These are phyloP conservation scores for Agrypnus murinus DNA, from an alignment of 2,888 invertebrate genomes.

Conservation along the genomic window DNA sequence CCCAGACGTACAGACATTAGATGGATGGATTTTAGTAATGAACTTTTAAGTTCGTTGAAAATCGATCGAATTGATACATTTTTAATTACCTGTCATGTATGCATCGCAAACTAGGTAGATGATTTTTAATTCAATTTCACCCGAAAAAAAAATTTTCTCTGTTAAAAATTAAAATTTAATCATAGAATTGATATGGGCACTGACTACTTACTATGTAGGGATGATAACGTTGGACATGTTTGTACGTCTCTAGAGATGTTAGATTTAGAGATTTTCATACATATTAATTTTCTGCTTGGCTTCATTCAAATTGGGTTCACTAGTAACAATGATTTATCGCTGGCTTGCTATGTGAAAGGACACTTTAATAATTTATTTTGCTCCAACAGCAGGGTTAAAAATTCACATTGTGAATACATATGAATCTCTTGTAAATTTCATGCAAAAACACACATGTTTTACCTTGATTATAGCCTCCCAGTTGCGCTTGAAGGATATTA, in stretches of 20 bases:
- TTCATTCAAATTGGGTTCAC: slow-evolving; percentile 18
- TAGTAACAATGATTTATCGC: slow-evolving; percentile 20
- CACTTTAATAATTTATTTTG: neutral
- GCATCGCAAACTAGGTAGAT: no score
- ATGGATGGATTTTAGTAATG: no score
- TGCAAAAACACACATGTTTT: no score
- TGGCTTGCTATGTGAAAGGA: neutral
- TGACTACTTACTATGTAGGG: neutral
- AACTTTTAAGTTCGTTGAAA: no score
- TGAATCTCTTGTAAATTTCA: no score
- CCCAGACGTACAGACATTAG: no score
- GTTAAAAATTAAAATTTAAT: no score
- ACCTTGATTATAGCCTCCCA: slow-evolving; percentile 80
- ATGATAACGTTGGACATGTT: neutral
- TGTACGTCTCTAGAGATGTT: slow-evolving; percentile 21
- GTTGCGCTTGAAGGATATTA: slow-evolving; percentile 86
- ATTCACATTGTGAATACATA: neutral
- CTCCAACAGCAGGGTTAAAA: neutral
- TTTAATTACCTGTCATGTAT: no score
- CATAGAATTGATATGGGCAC: neutral
- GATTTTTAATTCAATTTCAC: no score
- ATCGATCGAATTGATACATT: no score
- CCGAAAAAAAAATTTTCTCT: no score
- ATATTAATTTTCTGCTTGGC: slow-evolving; percentile 37
- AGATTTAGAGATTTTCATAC: slow-evolving; percentile 26